Percentiles rank a stretch among this genome's conserved stretches.
phyloP scores from a whole-genome alignment of 2,797 vertebrate species.

The Epinephelus malabaricus region DNA sequence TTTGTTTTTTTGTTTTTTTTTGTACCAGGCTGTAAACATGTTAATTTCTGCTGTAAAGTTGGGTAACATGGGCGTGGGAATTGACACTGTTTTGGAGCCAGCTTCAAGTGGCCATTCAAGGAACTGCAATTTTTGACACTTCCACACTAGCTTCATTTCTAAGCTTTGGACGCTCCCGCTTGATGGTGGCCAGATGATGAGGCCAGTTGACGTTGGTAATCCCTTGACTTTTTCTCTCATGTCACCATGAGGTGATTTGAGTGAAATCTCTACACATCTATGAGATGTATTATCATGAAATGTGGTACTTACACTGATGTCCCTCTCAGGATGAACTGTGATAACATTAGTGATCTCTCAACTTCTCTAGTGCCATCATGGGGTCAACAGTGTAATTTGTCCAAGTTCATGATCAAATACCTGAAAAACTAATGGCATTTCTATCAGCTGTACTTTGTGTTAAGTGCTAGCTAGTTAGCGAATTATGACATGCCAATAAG shows the following conservation, averaged over 20 bases:
- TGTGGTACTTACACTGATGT: not conserved
- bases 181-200: not conserved
- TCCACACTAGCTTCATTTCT: no score
- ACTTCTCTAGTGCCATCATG: not conserved
- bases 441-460: not conserved
- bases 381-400: not conserved
- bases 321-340: not conserved
- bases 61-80: no score
- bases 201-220: no score
- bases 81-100: no score
- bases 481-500: not conserved
- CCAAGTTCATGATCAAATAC: not conserved
- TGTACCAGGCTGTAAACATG: no score
- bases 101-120: no score
- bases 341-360: not conserved
- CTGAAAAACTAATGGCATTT: not conserved
- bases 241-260: not conserved
- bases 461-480: not conserved
- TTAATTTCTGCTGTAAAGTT: no score
- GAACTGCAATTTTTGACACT: no score
- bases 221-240: not conserved
- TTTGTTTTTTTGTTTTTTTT: no score
- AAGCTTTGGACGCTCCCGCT: no score
- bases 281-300: not conserved
- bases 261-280: not conserved